Conservation (phyloP, 2,113 vertebrate genomes). For the Amblyopsis rosae region DNA sequence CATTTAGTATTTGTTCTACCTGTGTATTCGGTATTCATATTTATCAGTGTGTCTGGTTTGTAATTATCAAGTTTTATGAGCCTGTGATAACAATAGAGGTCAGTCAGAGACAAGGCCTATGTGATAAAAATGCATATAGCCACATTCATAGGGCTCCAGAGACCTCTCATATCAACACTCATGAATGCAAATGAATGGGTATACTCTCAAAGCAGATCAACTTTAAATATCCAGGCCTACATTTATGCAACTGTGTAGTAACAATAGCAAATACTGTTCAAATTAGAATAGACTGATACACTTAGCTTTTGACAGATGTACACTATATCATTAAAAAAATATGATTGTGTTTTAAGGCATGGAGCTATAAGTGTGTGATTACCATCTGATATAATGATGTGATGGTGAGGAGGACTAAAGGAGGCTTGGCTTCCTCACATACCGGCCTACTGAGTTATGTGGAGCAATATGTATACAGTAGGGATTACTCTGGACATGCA, state of each 20-base stretch:
- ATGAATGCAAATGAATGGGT: background rate
- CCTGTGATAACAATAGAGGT: background rate
- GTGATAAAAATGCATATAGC: slow-evolving; percentile 1
- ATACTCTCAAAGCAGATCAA: background rate
- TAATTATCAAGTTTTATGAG: background rate
- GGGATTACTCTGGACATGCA: background rate
- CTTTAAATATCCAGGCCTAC: background rate
- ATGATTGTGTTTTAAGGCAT: too few species aligned
- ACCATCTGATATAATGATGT: too few species aligned
- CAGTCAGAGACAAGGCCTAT: background rate
- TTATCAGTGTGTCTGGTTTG: background rate
- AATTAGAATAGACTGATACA: background rate
- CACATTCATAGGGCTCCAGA: background rate
- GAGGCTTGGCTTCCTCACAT: background rate
- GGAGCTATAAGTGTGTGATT: too few species aligned
- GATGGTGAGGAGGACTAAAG: background rate
- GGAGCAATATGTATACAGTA: background rate
- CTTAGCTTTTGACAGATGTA: background rate
- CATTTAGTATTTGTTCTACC: too few species aligned
- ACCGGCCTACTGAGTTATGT: background rate
- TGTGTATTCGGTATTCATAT: background rate
- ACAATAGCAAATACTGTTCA: background rate
- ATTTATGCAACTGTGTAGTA: background rate
- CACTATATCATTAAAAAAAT: background rate
- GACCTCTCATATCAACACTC: background rate